These are phyloP conservation scores for human DNA, from an alignment of 2,113 vertebrate genomes.

Conservation along the genomic window GRCh38 chr9:124328001-124328500, in stretches of 20 bases:
- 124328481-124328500: no score
- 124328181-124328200: fast-evolving
- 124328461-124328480: fast-evolving
- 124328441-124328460: neutral
- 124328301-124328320: fast-evolving
- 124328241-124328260: neutral
- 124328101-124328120: fast-evolving
- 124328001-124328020: neutral
- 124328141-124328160: fast-evolving
- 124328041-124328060: fast-evolving
- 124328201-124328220: fast-evolving
- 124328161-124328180: neutral
- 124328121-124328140: neutral
- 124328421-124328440: fast-evolving
- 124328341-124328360: fast-evolving
- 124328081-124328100: fast-evolving
- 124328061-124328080: neutral
- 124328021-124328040: neutral
- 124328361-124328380: neutral
- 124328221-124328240: neutral
- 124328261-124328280: neutral
- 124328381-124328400: no score
- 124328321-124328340: neutral
- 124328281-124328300: neutral
- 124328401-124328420: neutral